Percentiles rank a stretch among this genome's conserved stretches.
Evolutionary conservation across 2,888 invertebrate genomes (phyloP).

Genomic region (Apeira syringaria): DNA sequence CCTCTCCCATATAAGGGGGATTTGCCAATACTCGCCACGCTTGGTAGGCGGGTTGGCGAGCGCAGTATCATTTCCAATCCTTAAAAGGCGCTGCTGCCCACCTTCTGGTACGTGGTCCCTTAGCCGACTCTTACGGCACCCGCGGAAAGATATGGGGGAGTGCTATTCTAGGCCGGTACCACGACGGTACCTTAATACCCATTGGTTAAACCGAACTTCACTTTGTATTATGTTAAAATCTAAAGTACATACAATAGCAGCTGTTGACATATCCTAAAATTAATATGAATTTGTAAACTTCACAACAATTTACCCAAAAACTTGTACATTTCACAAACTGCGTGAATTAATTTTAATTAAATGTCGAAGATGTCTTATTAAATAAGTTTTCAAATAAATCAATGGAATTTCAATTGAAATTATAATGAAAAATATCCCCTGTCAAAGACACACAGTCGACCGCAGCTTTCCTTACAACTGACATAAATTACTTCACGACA

Average conservation of each 20-base stretch:
- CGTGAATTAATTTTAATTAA: slow-evolving; percentile 19
- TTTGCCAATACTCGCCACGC: no score
- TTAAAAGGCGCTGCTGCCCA: no score
- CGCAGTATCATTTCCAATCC: no score
- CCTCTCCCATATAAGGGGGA: no score
- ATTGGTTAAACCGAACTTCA: no score
- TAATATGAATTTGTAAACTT: background rate
- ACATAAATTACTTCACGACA: slow-evolving; percentile 53
- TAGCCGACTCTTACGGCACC: no score
- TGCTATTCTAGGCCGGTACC: no score
- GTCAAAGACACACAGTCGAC: slow-evolving; percentile 32
- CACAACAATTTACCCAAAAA: slow-evolving; percentile 3
- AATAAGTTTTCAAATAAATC: slow-evolving; percentile 32
- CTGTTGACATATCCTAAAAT: background rate
- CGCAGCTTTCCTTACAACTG: slow-evolving; percentile 39
- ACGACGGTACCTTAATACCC: no score
- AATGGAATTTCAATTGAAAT: slow-evolving; percentile 22
- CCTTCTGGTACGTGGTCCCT: no score
- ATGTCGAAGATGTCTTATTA: slow-evolving; percentile 11
- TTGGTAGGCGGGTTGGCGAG: no score
- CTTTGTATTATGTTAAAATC: no score
- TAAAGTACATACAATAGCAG: background rate
- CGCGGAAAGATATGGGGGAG: no score
- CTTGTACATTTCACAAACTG: slow-evolving; percentile 9
- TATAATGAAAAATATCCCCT: slow-evolving; percentile 22